A percentile compares a stretch with the other conserved stretches of the same genome.
Conservation (phyloP, 1,140 invertebrate genomes). For the Tachypleus tridentatus region DNA sequence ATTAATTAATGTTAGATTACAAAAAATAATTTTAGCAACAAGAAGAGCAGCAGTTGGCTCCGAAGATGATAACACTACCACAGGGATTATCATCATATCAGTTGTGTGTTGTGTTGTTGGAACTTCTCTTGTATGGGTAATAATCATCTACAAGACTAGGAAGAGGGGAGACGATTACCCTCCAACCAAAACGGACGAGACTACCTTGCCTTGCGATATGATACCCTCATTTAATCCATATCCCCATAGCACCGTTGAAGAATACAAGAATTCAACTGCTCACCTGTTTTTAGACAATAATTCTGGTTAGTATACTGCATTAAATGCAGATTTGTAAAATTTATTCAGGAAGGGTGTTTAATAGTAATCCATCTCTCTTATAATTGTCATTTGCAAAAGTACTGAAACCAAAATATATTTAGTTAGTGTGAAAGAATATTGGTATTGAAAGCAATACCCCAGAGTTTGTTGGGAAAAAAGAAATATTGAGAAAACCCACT, state of each 20-base stretch:
- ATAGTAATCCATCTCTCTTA: too few relatives aligned
- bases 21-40: too few relatives aligned
- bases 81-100: slow-evolving; percentile 74
- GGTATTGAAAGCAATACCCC: too few relatives aligned
- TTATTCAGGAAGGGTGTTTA: too few relatives aligned
- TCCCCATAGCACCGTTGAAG: slow-evolving; percentile 1
- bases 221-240: not conserved
- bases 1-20: too few relatives aligned
- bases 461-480: too few relatives aligned
- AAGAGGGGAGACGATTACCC: slow-evolving; percentile 35
- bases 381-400: too few relatives aligned
- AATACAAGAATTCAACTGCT: slow-evolving; percentile 6
- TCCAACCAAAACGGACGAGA: not conserved
- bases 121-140: slow-evolving; percentile 81
- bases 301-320: slow-evolving; percentile 11
- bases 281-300: slow-evolving; percentile 16
- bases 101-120: slow-evolving; percentile 78
- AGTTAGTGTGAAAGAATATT: too few relatives aligned
- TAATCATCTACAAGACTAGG: slow-evolving; percentile 77
- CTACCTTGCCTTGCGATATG: slow-evolving; percentile 6
- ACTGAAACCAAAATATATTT: too few relatives aligned
- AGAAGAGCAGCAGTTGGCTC: not conserved
- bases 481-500: too few relatives aligned
- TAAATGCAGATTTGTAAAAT: too few relatives aligned
- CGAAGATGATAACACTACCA: slow-evolving; percentile 50